A percentile compares a stretch with the other conserved stretches of the same genome.
Conservation (phyloP, 1,140 invertebrate species). For the Heterodera carotae region DNA sequence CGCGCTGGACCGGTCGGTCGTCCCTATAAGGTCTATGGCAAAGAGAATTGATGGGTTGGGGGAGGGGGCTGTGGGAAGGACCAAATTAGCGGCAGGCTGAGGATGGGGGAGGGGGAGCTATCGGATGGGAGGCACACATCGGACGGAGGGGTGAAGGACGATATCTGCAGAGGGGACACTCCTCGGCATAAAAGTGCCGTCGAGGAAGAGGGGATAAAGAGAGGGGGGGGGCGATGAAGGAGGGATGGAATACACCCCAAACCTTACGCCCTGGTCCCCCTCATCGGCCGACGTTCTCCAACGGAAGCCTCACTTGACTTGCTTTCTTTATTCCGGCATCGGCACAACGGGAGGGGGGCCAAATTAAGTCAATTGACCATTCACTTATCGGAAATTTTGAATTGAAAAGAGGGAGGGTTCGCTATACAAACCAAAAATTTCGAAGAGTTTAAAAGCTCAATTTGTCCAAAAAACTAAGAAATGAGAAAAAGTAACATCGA, state of each 20-base stretch:
- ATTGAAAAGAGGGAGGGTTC: not conserved
- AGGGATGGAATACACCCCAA: too few species aligned
- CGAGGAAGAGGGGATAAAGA: too few species aligned
- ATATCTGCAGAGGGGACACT: not conserved
- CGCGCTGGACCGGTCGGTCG: not conserved
- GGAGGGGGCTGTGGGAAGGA: not conserved
- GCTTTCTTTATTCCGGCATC: not conserved
- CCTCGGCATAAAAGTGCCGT: not conserved
- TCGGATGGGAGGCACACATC: not conserved
- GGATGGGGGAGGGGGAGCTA: not conserved
- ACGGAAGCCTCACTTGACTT: not conserved
- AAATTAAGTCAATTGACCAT: not conserved
- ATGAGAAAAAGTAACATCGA: too few species aligned
- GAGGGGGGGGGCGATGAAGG: too few species aligned
- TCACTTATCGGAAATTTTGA: not conserved
- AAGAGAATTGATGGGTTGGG: not conserved
- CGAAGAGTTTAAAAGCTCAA: not conserved
- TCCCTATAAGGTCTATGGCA: not conserved
- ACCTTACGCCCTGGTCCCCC: too few species aligned
- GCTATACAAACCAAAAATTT: not conserved
- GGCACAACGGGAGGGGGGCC: not conserved
- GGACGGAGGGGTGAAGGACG: not conserved
- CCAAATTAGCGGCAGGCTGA: not conserved
- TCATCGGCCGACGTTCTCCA: slow-evolving; percentile 3
- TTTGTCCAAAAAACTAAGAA: too few species aligned